A percentile compares a stretch with the other conserved stretches of the same genome.
Conservation (phyloP, 2,888 invertebrate genomes). For the Orthosia gothica region DNA sequence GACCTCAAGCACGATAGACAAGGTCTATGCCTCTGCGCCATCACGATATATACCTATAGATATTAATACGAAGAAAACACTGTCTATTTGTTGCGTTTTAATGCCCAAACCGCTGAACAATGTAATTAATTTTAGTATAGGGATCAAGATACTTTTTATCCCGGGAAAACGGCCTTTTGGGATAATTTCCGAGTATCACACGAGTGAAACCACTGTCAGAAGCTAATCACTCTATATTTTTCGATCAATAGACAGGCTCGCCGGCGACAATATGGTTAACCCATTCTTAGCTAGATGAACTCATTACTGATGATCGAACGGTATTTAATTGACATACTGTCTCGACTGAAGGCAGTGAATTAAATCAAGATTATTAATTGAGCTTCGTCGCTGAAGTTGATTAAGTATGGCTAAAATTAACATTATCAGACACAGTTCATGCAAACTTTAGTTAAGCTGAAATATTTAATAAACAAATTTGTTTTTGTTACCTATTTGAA, state of each 20-base stretch:
- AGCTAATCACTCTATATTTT: conserved; percentile 1
- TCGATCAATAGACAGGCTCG: not conserved
- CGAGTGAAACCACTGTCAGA: too few species aligned
- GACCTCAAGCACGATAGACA: too few species aligned
- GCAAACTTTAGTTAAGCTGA: not conserved
- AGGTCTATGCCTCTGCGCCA: too few species aligned
- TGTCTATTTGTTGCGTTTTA: too few species aligned
- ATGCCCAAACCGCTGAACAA: too few species aligned
- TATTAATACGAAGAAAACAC: too few species aligned
- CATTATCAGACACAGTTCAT: not conserved
- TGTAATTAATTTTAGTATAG: too few species aligned
- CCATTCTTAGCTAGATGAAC: conserved; percentile 3
- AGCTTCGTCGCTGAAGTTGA: conserved; percentile 6
- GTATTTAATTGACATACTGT: conserved; percentile 11
- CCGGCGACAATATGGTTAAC: not conserved
- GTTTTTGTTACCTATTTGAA: not conserved
- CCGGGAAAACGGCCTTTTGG: too few species aligned
- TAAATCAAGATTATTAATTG: conserved; percentile 25
- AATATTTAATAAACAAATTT: not conserved
- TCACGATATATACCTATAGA: too few species aligned
- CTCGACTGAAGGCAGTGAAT: conserved; percentile 23
- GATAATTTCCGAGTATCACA: not conserved
- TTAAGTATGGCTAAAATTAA: not conserved
- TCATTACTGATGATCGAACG: conserved; percentile 8
- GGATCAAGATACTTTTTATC: too few species aligned